phyloP scores from a whole-genome alignment of 2,888 invertebrate species.

The Lepidocyrtoides sp. region DNA sequence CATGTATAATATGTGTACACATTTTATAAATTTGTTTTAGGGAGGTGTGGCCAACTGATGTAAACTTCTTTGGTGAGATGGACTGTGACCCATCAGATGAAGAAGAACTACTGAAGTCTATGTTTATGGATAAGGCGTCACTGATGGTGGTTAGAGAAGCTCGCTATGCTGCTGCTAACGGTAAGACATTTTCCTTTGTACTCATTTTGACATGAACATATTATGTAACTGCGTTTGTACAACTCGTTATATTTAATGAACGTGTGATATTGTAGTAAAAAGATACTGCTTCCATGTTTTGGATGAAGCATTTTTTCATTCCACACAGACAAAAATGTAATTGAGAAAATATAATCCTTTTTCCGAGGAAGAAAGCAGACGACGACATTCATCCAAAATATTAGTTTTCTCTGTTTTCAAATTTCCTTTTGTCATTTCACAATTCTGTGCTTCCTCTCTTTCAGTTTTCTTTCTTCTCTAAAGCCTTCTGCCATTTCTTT shows the following conservation, averaged over 20 bases:
- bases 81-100: slow-evolving; percentile 74
- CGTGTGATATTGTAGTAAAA: too few species aligned
- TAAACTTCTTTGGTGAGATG: slow-evolving; percentile 76
- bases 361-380: neutral
- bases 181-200: too few species aligned
- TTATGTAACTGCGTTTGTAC: too few species aligned
- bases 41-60: slow-evolving; percentile 82
- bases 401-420: slow-evolving; percentile 59
- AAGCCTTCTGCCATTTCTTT: neutral
- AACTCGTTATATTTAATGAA: too few species aligned
- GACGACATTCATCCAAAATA: slow-evolving; percentile 50
- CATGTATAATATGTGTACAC: neutral
- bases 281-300: too few species aligned
- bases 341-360: slow-evolving; percentile 49
- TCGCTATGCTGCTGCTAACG: slow-evolving; percentile 31
- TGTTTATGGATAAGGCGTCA: slow-evolving; percentile 79
- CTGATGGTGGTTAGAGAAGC: slow-evolving; percentile 62
- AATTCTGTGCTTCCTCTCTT: slow-evolving; percentile 29
- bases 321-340: slow-evolving; percentile 34
- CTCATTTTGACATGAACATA: too few species aligned
- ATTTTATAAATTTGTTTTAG: slow-evolving; percentile 27
- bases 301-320: too few species aligned
- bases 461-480: too few species aligned
- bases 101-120: slow-evolving; percentile 76
- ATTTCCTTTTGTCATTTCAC: slow-evolving; percentile 63